phyloP scores from a whole-genome alignment of 2,888 invertebrate genomes.

The Meandrusa payeni region DNA sequence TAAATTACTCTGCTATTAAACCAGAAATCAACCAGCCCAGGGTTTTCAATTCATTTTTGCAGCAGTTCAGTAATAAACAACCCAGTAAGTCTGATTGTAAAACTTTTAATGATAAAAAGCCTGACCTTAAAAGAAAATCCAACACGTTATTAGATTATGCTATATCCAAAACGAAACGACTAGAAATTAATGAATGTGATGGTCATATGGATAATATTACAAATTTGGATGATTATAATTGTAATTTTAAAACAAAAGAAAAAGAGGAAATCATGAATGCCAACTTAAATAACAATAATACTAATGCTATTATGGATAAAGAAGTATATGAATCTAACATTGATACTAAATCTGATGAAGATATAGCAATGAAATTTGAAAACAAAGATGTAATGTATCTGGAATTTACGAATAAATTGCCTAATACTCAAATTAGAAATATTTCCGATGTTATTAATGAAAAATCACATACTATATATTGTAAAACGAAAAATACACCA shows the following conservation, averaged over 20 bases:
- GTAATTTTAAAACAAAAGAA: constrained; percentile 21
- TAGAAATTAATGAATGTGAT: constrained; percentile 12
- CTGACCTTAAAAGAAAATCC: constrained; percentile 66
- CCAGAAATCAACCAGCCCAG: constrained; percentile 58
- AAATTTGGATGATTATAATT: constrained; percentile 18
- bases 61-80: constrained; percentile 52
- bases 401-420: constrained; percentile 55
- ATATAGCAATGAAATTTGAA: constrained; percentile 11
- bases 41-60: constrained; percentile 70
- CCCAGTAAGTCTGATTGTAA: constrained; percentile 28
- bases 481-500: constrained; percentile 44
- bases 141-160: constrained; percentile 60
- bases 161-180: constrained; percentile 49
- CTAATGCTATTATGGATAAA: not conserved
- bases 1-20: constrained; percentile 39
- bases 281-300: no score
- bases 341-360: not conserved
- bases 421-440: constrained; percentile 64
- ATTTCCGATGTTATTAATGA: constrained; percentile 52
- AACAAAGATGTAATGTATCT: constrained; percentile 51
- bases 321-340: not conserved
- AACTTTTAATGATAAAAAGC: constrained; percentile 33
- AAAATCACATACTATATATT: constrained; percentile 52
- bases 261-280: constrained; percentile 2
- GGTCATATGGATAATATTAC: not conserved